A percentile compares a stretch with the other conserved stretches of the same genome.
Conservation (phyloP, 2,113 vertebrate species). For the Hydropotes inermis region DNA sequence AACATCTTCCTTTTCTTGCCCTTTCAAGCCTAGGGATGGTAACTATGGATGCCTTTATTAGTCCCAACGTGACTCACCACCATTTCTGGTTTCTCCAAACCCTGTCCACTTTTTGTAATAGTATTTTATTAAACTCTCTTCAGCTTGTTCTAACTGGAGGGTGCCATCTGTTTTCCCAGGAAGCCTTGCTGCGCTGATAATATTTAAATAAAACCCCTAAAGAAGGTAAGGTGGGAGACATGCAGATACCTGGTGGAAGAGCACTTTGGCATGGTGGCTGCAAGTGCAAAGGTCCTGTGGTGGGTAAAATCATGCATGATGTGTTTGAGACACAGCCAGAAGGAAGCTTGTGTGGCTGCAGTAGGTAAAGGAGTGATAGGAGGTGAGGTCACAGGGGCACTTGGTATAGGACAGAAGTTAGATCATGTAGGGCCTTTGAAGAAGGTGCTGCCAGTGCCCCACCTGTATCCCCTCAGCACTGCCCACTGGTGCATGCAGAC, state of each 20-base stretch:
- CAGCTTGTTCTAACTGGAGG: not conserved
- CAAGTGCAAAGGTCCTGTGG: not conserved
- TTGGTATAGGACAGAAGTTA: not conserved
- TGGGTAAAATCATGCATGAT: not conserved
- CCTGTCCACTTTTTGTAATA: not conserved
- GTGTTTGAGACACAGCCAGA: not conserved
- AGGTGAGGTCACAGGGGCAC: not conserved
- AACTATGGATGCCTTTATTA: not conserved
- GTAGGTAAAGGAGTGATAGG: not conserved
- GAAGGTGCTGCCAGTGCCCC: not conserved
- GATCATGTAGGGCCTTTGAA: not conserved
- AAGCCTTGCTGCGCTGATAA: not conserved
- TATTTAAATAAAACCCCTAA: not conserved
- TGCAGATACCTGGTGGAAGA: not conserved
- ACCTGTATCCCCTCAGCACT: not conserved
- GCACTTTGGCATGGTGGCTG: not conserved
- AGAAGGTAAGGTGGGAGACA: not conserved
- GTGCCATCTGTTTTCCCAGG: not conserved
- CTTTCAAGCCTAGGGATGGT: not conserved
- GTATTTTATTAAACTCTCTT: not conserved
- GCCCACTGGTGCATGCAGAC: not conserved
- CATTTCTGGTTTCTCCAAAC: not conserved
- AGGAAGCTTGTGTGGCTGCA: not conserved
- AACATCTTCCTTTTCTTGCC: not conserved
- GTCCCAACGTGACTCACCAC: not conserved